These are phyloP conservation scores for Sinopyrophorus schimmeli DNA, from an alignment of 2,888 invertebrate genomes.

Conservation along the genomic window DNA sequence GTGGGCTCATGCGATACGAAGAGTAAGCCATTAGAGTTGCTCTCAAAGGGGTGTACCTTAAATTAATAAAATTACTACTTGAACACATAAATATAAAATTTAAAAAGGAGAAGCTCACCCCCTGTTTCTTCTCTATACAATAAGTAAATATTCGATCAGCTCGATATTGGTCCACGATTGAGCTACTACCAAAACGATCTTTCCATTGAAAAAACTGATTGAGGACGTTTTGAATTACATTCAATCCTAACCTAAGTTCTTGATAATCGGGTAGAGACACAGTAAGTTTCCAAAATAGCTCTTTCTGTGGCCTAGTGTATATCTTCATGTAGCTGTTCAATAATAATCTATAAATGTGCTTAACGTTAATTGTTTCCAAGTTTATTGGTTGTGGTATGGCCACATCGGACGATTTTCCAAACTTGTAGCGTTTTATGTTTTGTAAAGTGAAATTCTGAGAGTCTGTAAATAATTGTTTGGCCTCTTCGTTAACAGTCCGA, in stretches of 20 bases:
- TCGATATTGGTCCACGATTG: conserved; percentile 45
- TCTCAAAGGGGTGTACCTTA: conserved; percentile 29
- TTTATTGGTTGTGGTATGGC: conserved; percentile 28
- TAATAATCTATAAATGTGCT: conserved; percentile 41
- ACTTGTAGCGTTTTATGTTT: conserved; percentile 58
- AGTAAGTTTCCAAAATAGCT: conserved; percentile 66
- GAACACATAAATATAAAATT: too few species aligned
- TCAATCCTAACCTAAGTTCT: conserved; percentile 52
- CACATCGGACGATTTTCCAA: conserved; percentile 49
- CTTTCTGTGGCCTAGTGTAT: conserved; percentile 40
- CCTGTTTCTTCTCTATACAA: conserved; percentile 47
- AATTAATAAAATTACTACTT: too few species aligned
- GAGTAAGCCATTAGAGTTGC: conserved; percentile 47
- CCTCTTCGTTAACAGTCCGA: conserved; percentile 52
- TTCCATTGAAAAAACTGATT: conserved; percentile 43
- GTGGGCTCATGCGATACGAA: conserved; percentile 48
- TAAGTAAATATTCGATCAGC: conserved; percentile 39
- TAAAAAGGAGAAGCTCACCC: too few species aligned
- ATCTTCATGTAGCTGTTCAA: conserved; percentile 40
- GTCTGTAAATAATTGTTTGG: conserved; percentile 54
- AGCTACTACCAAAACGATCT: conserved; percentile 44
- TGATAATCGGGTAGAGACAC: conserved; percentile 61
- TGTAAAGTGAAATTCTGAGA: conserved; percentile 55
- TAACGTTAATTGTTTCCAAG: conserved; percentile 42
- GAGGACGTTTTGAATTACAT: conserved; percentile 31